Percentiles rank a stretch among this genome's conserved stretches.
Evolutionary conservation across 2,888 invertebrate species (phyloP).

Genomic region (Incurvaria masculella): DNA sequence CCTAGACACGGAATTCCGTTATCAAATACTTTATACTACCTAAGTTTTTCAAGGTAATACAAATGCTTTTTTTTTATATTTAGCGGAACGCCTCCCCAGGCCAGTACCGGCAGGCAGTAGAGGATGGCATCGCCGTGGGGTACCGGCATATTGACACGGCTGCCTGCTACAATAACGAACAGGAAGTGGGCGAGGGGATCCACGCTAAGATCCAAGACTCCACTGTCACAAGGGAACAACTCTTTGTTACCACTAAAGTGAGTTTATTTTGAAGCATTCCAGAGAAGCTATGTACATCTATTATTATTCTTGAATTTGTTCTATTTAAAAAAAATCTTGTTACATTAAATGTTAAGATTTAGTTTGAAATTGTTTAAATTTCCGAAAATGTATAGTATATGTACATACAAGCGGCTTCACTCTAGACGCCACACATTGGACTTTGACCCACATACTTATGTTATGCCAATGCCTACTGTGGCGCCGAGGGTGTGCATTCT

Average conservation of each 20-base stretch:
- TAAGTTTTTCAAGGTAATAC: constrained; percentile 4
- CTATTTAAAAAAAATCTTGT: not conserved
- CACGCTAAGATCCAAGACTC: constrained; percentile 44
- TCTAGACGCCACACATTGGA: too few species aligned
- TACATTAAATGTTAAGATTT: not conserved
- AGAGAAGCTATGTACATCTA: too few species aligned
- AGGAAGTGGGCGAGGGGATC: constrained; percentile 47
- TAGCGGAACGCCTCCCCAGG: constrained; percentile 36
- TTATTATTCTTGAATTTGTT: not conserved
- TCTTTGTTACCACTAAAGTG: constrained; percentile 58
- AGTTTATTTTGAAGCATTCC: too few species aligned
- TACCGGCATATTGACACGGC: constrained; percentile 57
- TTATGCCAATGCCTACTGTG: too few species aligned
- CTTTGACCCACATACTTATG: not conserved
- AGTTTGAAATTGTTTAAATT: not conserved
- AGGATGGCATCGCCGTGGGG: constrained; percentile 46
- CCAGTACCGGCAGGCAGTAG: constrained; percentile 39
- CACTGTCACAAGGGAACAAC: constrained; percentile 40
- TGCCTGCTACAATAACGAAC: constrained; percentile 45
- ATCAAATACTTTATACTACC: not conserved
- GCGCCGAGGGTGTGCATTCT: too few species aligned
- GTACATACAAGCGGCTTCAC: not conserved
- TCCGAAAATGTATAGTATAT: not conserved
- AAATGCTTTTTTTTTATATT: not conserved
- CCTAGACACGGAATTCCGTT: not conserved